Conservation (phyloP, 2,888 invertebrate genomes). For the Diploptera punctata region DNA sequence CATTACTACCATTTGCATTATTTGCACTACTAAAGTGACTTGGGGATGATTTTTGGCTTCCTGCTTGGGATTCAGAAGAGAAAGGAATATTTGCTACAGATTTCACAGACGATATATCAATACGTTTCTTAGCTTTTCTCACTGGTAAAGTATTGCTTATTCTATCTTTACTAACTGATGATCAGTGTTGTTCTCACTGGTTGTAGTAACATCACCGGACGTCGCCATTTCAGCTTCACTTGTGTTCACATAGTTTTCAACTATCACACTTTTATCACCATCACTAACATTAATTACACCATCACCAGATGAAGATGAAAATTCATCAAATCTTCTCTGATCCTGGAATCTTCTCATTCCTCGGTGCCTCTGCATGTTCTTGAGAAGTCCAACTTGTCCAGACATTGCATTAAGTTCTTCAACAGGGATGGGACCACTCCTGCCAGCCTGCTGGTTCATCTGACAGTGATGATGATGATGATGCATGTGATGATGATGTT, state of each 20-base stretch:
- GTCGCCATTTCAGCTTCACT: slow-evolving; percentile 33
- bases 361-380: slow-evolving; percentile 23
- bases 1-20: not conserved
- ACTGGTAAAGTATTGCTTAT: slow-evolving; percentile 63
- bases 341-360: slow-evolving; percentile 14
- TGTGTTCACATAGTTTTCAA: slow-evolving; percentile 40
- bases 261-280: slow-evolving; percentile 17
- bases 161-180: slow-evolving; percentile 57
- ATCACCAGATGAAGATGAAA: slow-evolving; percentile 30
- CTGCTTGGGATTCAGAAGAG: slow-evolving; percentile 24
- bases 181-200: slow-evolving; percentile 52
- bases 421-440: not conserved
- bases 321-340: slow-evolving; percentile 33
- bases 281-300: slow-evolving; percentile 12
- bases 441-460: slow-evolving; percentile 11
- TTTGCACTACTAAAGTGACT: slow-evolving; percentile 23
- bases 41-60: slow-evolving; percentile 32
- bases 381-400: slow-evolving; percentile 17
- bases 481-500: slow-evolving; percentile 34
- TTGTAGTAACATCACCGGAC: slow-evolving; percentile 23
- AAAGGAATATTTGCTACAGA: slow-evolving; percentile 59
- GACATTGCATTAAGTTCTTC: not conserved
- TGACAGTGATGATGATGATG: slow-evolving; percentile 39
- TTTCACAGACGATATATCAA: slow-evolving; percentile 58
- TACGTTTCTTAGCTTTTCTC: slow-evolving; percentile 63